Conservation (phyloP, 2,797 vertebrate species). For the Sebastes melanostomus region DNA sequence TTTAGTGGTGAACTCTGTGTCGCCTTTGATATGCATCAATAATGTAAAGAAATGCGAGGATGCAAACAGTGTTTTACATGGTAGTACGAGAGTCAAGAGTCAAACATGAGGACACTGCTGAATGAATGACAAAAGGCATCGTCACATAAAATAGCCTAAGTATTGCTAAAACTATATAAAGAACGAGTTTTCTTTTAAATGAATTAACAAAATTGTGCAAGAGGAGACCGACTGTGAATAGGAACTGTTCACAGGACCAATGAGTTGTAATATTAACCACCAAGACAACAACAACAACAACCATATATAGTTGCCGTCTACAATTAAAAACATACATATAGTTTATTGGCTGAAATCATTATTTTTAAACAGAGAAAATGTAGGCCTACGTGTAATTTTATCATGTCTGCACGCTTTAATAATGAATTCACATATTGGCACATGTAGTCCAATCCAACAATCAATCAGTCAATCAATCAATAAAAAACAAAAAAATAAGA, state of each 20-base stretch:
- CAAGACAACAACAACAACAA: background rate
- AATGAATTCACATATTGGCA: background rate
- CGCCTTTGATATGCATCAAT: background rate
- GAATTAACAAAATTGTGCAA: background rate
- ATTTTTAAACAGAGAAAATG: background rate
- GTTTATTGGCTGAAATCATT: background rate
- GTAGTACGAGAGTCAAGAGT: background rate
- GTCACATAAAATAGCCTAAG: background rate
- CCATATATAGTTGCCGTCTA: background rate
- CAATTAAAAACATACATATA: background rate
- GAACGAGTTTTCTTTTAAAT: background rate
- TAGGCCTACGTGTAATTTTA: background rate
- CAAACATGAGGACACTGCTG: background rate
- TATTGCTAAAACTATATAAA: background rate
- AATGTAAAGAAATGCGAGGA: background rate
- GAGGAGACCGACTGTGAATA: background rate
- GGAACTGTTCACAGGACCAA: background rate
- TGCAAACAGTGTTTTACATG: background rate
- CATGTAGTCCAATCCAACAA: background rate
- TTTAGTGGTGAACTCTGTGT: background rate
- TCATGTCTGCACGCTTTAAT: background rate
- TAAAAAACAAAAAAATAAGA: background rate
- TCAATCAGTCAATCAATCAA: background rate
- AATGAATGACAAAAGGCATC: background rate
- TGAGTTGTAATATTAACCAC: background rate